Conservation (phyloP, 2,888 invertebrate genomes). For the Rhamphomyia laevipes region DNA sequence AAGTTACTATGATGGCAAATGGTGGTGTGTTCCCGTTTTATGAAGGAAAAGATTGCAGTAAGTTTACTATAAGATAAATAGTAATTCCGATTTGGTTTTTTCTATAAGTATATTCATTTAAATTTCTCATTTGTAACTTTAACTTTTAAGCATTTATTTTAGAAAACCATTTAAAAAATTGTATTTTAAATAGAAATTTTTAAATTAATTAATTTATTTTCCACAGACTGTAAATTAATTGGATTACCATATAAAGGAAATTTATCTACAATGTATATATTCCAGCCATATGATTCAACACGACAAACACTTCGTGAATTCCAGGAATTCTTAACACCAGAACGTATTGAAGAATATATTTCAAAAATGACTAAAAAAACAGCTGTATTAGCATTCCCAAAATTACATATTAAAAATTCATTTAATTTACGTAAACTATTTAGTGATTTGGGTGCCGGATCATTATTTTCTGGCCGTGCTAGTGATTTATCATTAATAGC, state of each 20-base stretch:
- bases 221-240: slow-evolving; percentile 43
- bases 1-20: slow-evolving; percentile 51
- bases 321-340: slow-evolving; percentile 37
- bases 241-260: slow-evolving; percentile 55
- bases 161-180: no score
- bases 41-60: slow-evolving; percentile 22
- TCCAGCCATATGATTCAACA: slow-evolving; percentile 46
- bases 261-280: slow-evolving; percentile 49
- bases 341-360: slow-evolving; percentile 34
- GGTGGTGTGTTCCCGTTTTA: slow-evolving; percentile 47
- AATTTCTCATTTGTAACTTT: no score
- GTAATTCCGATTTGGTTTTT: background rate
- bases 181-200: background rate
- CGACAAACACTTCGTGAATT: slow-evolving; percentile 37
- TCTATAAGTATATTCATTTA: no score
- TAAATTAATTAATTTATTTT: background rate
- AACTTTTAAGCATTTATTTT: no score
- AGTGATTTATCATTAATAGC: slow-evolving; percentile 60
- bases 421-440: slow-evolving; percentile 45
- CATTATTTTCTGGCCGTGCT: slow-evolving; percentile 47
- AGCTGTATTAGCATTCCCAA: slow-evolving; percentile 50
- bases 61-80: no score
- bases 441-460: slow-evolving; percentile 44
- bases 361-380: slow-evolving; percentile 30
- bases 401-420: slow-evolving; percentile 54